Percentiles rank a stretch among this genome's conserved stretches.
Conservation (phyloP, 1,140 invertebrate species). For the Pissodes strobi region DNA sequence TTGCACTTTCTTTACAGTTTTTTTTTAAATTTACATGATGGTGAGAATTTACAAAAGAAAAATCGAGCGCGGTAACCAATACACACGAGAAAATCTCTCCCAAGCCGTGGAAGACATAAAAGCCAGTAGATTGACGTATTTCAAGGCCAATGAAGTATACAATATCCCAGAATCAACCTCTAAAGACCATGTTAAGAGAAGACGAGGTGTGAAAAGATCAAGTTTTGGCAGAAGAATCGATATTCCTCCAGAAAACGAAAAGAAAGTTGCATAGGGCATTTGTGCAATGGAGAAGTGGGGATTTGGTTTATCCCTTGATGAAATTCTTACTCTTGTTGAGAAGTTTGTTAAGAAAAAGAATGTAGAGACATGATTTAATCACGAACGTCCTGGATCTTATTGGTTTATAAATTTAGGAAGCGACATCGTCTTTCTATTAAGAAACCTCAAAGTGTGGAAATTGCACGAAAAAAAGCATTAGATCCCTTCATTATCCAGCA, state of each 20-base stretch:
- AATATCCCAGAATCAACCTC: slow-evolving; percentile 42
- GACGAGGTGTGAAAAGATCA: slow-evolving; percentile 34
- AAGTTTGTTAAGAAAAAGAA: no score
- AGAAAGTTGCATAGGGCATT: slow-evolving; percentile 41
- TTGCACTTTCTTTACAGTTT: no score
- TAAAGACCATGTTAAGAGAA: slow-evolving; percentile 31
- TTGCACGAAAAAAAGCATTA: slow-evolving; percentile 44
- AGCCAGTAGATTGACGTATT: no score
- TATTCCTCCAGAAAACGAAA: slow-evolving; percentile 41
- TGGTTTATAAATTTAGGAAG: no score
- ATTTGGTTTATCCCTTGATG: slow-evolving; percentile 47
- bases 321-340: slow-evolving; percentile 50
- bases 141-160: no score
- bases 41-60: no score
- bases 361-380: no score
- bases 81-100: no score
- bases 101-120: no score
- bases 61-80: no score
- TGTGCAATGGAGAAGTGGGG: slow-evolving; percentile 50
- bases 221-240: slow-evolving; percentile 42
- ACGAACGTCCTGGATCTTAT: no score
- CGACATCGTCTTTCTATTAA: slow-evolving; percentile 46
- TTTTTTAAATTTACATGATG: no score
- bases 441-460: slow-evolving; percentile 52
- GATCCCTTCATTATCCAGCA: slow-evolving; percentile 47